Evolutionary conservation across 2,113 vertebrate species (phyloP).

Genomic region (rabbit (Oryctolagus cuniculus)): mOryCun1.1 NC_091435.1:101000001-101000500

Average conservation of each 20-base stretch:
- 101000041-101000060: too few species aligned
- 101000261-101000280: slow-evolving; percentile 9
- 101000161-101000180: too few species aligned
- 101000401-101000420: background rate
- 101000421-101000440: background rate
- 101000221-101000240: background rate
- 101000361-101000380: background rate
- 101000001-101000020: too few species aligned
- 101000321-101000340: background rate
- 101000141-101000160: too few species aligned
- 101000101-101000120: too few species aligned
- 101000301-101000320: background rate
- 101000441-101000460: background rate
- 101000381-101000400: slow-evolving; percentile 22
- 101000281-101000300: background rate
- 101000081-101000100: too few species aligned
- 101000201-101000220: too few species aligned
- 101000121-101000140: too few species aligned
- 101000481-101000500: background rate
- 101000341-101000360: background rate
- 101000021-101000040: too few species aligned
- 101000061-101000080: too few species aligned
- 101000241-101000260: background rate
- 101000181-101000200: too few species aligned
- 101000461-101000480: background rate